These are phyloP conservation scores for Ladona fulva DNA, from an alignment of 1,140 invertebrate genomes.

Conservation along the genomic window DNA sequence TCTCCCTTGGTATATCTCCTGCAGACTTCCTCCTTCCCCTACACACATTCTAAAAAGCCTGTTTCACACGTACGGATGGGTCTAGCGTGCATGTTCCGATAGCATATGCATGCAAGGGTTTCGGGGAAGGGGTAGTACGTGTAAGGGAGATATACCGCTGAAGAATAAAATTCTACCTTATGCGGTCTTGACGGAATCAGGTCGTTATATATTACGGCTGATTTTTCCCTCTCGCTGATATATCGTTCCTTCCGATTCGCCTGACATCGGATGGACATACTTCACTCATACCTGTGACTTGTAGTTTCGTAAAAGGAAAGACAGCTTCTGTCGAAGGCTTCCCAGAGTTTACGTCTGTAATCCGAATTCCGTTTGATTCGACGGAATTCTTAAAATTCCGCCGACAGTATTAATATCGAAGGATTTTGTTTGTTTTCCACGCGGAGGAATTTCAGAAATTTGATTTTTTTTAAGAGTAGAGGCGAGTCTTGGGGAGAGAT, in stretches of 20 bases:
- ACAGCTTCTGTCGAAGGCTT: too few species aligned
- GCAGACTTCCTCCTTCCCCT: not conserved
- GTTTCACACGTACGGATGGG: slow-evolving; percentile 3
- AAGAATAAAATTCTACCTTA: not conserved
- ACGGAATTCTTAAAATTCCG: too few species aligned
- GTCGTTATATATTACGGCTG: not conserved
- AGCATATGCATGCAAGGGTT: not conserved
- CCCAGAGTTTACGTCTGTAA: too few species aligned
- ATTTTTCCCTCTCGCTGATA: not conserved
- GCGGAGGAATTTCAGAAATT: too few species aligned
- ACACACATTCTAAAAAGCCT: not conserved
- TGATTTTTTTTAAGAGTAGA: too few species aligned
- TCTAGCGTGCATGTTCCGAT: not conserved
- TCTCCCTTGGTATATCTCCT: not conserved
- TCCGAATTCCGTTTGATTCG: too few species aligned
- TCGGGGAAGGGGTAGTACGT: not conserved
- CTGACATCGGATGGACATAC: not conserved
- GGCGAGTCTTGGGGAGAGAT: too few species aligned
- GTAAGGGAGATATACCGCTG: not conserved
- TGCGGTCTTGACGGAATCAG: not conserved
- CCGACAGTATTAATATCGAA: too few species aligned
- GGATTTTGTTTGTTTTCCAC: too few species aligned
- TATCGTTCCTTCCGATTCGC: too few species aligned
- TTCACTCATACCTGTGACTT: not conserved
- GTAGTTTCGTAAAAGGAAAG: too few species aligned